These are phyloP conservation scores for Strigamia crassipes DNA, from an alignment of 2,888 invertebrate species.

Conservation along the genomic window DNA sequence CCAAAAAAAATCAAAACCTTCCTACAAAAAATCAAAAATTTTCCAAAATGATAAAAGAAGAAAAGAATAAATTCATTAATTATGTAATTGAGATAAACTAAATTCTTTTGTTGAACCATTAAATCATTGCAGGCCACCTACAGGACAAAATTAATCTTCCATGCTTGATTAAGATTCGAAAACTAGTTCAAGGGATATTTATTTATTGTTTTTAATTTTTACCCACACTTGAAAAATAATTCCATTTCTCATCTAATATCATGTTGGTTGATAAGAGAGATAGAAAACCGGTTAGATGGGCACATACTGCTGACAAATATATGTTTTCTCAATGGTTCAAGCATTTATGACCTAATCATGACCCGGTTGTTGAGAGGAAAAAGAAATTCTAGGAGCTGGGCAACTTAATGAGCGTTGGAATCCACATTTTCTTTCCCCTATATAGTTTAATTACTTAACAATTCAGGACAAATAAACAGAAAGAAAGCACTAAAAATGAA, in stretches of 20 bases:
- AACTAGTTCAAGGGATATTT: not conserved
- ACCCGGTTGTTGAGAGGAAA: not conserved
- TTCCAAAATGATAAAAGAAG: too few species aligned
- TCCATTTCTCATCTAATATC: not conserved
- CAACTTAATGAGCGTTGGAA: too few species aligned
- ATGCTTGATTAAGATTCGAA: not conserved
- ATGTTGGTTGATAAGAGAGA: not conserved
- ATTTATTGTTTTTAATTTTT: too few species aligned
- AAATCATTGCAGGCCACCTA: not conserved
- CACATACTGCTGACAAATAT: not conserved
- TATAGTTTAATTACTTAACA: too few species aligned
- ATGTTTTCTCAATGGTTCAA: not conserved
- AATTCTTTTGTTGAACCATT: not conserved
- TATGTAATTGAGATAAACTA: too few species aligned
- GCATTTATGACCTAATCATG: not conserved
- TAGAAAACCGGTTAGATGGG: not conserved
- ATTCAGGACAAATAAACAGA: too few species aligned
- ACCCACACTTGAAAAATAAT: not conserved
- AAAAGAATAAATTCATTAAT: too few species aligned
- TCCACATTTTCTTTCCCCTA: too few species aligned
- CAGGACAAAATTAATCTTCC: not conserved
- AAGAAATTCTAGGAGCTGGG: not conserved
- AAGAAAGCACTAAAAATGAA: too few species aligned
- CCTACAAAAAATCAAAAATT: too few species aligned
- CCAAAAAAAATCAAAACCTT: too few species aligned